These are phyloP conservation scores for Hedya salicella DNA, from an alignment of 2,888 invertebrate genomes.

Conservation along the genomic window DNA sequence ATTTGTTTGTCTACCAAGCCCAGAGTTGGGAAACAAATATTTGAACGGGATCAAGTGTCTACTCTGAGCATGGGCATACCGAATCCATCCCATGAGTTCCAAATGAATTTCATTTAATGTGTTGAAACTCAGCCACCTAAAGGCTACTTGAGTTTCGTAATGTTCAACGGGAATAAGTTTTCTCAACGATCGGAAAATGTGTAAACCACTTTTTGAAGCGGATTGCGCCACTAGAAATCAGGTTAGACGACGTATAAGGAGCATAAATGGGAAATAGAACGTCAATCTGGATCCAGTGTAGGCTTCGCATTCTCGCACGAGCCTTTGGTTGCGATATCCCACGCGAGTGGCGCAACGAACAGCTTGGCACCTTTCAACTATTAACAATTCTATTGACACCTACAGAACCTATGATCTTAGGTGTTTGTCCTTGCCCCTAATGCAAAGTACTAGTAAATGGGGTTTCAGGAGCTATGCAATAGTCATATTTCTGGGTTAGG, in stretches of 20 bases:
- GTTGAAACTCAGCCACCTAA: conserved; percentile 2
- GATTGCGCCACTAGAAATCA: conserved; percentile 46
- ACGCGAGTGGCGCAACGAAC: conserved; percentile 63
- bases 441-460: conserved; percentile 19
- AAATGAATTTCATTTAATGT: conserved; percentile 16
- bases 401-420: conserved; percentile 48
- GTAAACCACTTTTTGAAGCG: conserved; percentile 19
- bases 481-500: not conserved
- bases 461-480: not conserved
- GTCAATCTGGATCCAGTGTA: conserved; percentile 36
- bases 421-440: conserved; percentile 35
- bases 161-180: conserved; percentile 9
- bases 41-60: conserved; percentile 29
- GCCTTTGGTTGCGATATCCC: conserved; percentile 51
- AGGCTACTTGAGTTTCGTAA: conserved; percentile 13
- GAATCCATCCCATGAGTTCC: conserved; percentile 9
- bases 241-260: conserved; percentile 37
- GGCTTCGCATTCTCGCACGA: conserved; percentile 52
- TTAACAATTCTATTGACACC: conserved; percentile 67
- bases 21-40: conserved; percentile 33
- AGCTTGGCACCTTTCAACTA: conserved; percentile 61
- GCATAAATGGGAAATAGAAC: conserved; percentile 42
- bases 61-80: conserved; percentile 11
- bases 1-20: conserved; percentile 29
- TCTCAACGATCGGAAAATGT: conserved; percentile 22